Base-by-base conservation (phyloP, 2,113 vertebrate species). In the Oncorhynchus gorbuscha region DNA sequence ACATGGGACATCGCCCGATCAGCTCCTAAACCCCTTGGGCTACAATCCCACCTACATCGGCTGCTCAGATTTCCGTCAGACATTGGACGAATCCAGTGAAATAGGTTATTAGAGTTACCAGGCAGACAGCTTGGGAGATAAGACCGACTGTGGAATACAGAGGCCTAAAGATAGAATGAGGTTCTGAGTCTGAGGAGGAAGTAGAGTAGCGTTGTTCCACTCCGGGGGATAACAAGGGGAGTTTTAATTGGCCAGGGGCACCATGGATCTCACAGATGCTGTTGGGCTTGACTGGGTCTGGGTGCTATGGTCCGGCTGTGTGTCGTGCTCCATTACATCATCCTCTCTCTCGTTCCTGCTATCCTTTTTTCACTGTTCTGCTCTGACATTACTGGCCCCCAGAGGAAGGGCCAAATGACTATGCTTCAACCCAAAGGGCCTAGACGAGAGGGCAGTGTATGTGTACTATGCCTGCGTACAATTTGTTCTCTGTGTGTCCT, bases 81-180 rank as follows among this genome's bases (percentile, higher is more conserved):
- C 73, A 72, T 73, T 30, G 16, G 72, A 73, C 73, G 61, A 84
- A 32, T 48, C 62, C 69, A 77, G 70, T 74, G 72, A 89, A 85
- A 82, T 65, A 78, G 81, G 78, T 81, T 82, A 76, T 80, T 66
- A 55, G 70, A 65, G 70, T 74, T 69, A 51, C 49, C 72, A 64
- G 59, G 71, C 49, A 64, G 74, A 64, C 45, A 70, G 80, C 76
- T 78, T 76, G 30, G 16, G 81, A 80, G 64, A 86, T 72, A 62
- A 76, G 55, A 24, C 69, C 72, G 45, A 76, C 73, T 14, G 49
- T 48, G n/a, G 26, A 74, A 76, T 28, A 12, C 28, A 12, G 66
- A 7, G 66, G 22, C 55, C 72, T 79, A 84, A 81, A 88, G 77
- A 85, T 82, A 84, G 61, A 80, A 81, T 73, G 67, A 80, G 77